phyloP scores from a whole-genome alignment of 2,888 invertebrate genomes.

The Metalampra italica region DNA sequence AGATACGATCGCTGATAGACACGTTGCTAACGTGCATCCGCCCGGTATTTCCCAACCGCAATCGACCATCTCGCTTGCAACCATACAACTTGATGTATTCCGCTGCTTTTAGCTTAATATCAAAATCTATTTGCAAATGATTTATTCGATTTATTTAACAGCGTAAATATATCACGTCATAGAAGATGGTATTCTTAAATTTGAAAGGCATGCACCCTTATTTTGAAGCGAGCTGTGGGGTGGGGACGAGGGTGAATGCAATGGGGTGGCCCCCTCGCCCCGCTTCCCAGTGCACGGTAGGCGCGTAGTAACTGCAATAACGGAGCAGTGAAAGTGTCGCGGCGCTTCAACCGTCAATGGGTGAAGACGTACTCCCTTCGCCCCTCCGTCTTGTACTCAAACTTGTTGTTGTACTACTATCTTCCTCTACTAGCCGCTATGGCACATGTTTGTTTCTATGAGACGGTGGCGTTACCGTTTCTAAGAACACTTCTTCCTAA shows the following conservation, averaged over 20 bases:
- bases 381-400: conserved; percentile 71
- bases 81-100: conserved; percentile 8
- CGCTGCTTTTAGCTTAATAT: neutral
- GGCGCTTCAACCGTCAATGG: conserved; percentile 78
- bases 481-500: conserved; percentile 2
- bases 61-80: conserved; percentile 14
- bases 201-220: conserved; percentile 60
- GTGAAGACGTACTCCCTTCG: conserved; percentile 73
- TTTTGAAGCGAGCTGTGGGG: conserved; percentile 50
- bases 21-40: conserved; percentile 35
- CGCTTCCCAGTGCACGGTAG: conserved; percentile 64
- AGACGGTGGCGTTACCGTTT: conserved; percentile 4
- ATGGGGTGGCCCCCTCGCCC: conserved; percentile 59
- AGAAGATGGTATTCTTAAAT: conserved; percentile 51
- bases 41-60: conserved; percentile 30
- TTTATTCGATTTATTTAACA: neutral
- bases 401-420: conserved; percentile 70
- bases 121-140: neutral
- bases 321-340: conserved; percentile 78
- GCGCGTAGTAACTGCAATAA: conserved; percentile 78
- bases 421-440: conserved; percentile 35
- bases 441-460: conserved; percentile 7
- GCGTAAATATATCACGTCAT: conserved; percentile 22
- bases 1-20: conserved; percentile 58
- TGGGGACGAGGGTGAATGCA: conserved; percentile 64